Evolutionary conservation across 2,888 invertebrate genomes (phyloP).

Genomic region (Serrognathus titanus): DNA sequence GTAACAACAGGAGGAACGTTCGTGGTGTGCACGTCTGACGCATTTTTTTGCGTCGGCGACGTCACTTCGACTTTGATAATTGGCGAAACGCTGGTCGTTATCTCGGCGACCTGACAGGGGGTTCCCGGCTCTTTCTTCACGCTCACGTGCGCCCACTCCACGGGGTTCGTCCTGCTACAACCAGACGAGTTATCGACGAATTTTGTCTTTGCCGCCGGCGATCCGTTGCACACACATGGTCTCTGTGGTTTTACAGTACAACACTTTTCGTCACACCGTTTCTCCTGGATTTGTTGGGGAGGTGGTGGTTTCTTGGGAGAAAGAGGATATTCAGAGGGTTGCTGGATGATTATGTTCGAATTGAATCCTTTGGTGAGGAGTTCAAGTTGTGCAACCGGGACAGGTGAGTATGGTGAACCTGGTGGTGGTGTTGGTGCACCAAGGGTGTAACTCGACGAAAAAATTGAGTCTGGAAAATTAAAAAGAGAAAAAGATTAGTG

Average conservation of each 20-base stretch:
- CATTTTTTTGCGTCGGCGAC: constrained; percentile 57
- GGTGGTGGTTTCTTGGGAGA: constrained; percentile 40
- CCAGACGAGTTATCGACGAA: constrained; percentile 43
- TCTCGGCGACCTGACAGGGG: constrained; percentile 60
- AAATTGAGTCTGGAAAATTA: constrained; percentile 65
- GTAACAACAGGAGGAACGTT: constrained; percentile 39
- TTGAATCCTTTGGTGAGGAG: constrained; percentile 53
- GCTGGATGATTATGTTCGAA: constrained; percentile 51
- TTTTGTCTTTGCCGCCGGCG: constrained; percentile 27
- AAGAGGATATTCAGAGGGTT: constrained; percentile 32
- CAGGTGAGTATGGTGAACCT: constrained; percentile 64
- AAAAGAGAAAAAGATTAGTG: constrained; percentile 4
- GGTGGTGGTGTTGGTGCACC: constrained; percentile 66
- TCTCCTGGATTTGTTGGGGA: constrained; percentile 21
- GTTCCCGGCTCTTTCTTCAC: constrained; percentile 65
- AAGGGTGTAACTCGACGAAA: constrained; percentile 61
- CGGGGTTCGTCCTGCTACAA: constrained; percentile 68
- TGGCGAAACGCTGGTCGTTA: constrained; percentile 55
- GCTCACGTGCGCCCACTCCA: constrained; percentile 59
- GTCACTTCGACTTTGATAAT: constrained; percentile 64
- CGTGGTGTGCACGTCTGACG: constrained; percentile 19
- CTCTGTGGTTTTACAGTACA: constrained; percentile 38
- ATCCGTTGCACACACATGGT: constrained; percentile 35
- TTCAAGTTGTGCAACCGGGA: constrained; percentile 65
- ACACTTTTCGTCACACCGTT: constrained; percentile 43